Evolutionary conservation across 53 echinoderm and acorn worm species (phyloP), one percentile per base, ranked within the genome.

Genomic region (Stichopus horrens): DNA sequence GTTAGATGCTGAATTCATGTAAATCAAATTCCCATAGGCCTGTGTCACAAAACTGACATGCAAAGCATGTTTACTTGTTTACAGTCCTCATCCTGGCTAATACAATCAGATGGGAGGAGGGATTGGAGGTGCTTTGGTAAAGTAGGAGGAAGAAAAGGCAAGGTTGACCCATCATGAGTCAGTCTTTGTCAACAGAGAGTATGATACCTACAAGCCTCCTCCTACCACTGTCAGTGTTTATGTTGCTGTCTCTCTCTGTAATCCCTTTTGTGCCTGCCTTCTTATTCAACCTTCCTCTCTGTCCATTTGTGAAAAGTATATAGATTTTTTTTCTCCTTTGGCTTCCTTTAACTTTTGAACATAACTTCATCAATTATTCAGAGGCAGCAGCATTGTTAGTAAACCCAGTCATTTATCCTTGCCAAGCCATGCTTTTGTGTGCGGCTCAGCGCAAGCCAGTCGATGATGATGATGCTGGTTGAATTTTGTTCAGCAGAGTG

Each of bases 291-390:
- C 55, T 52, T 52, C 6, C 63, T 53, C 37, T 2, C 37, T 37
- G 37, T 53, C 79, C 54, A 79, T 79, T 79, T 79, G 51, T 79
- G 51, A 10, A 79, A 79, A 79, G 55, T 79, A 79, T 37, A 37
- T 79, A 53, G 79, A 79, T 79, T 79, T 79, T 55, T 79, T 79
- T 63, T 63, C 63, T 63, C 54, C 52, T 52, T 79, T 79, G 79
- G 79, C 79, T 55, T 52, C 8, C 79, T 79, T 54, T 79, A 53
- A 53, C n/a, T 18, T 79, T 79, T 79, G 79, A 79, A 79, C 79
- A 79, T 79, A 79, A 79, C 79, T 79, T 79, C 79, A 79, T 79
- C 56, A 79, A 79, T 79, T 79, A 79, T 79, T 51, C 79, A 79
- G 10, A 19, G 16, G 16, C 18, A 10, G 79, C 4, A 52, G 55